Conservation (phyloP, 2,113 vertebrate genomes). For the Bubo scandiacus region DNA sequence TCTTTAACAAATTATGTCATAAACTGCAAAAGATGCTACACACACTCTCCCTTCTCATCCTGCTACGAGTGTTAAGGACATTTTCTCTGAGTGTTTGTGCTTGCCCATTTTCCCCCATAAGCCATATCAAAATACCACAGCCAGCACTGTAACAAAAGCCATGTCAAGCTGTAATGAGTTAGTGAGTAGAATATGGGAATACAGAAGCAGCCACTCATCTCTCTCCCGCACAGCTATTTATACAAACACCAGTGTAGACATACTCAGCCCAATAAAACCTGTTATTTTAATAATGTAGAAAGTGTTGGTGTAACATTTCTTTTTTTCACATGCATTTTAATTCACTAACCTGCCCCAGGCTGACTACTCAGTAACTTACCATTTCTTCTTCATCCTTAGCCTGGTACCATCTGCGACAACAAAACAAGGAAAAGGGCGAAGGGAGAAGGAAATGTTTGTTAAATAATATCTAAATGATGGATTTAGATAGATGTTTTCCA, state of each 20-base stretch:
- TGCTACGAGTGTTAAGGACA: background rate
- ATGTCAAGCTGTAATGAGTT: background rate
- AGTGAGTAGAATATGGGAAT: background rate
- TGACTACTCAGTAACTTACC: background rate
- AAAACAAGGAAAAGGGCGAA: background rate
- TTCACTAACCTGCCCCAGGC: background rate
- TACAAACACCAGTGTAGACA: background rate
- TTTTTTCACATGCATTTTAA: background rate
- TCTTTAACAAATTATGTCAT: constrained; percentile 44
- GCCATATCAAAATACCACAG: background rate
- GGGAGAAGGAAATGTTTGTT: background rate
- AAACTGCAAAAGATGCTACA: background rate
- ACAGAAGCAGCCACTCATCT: background rate
- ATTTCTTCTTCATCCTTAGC: background rate
- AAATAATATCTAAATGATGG: constrained; percentile 1
- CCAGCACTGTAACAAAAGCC: background rate
- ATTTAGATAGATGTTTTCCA: constrained; percentile 1
- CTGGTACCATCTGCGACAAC: background rate
- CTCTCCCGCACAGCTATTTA: background rate
- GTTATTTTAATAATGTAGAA: constrained; percentile 5
- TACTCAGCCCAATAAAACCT: constrained; percentile 11
- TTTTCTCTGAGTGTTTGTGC: background rate
- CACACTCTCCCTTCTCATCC: background rate
- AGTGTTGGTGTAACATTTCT: background rate
- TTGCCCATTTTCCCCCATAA: background rate